A percentile compares a stretch with the other conserved stretches of the same genome.
Evolutionary conservation across 2,888 invertebrate species (phyloP).

Genomic region (Hydroisotoma schaefferi): DNA sequence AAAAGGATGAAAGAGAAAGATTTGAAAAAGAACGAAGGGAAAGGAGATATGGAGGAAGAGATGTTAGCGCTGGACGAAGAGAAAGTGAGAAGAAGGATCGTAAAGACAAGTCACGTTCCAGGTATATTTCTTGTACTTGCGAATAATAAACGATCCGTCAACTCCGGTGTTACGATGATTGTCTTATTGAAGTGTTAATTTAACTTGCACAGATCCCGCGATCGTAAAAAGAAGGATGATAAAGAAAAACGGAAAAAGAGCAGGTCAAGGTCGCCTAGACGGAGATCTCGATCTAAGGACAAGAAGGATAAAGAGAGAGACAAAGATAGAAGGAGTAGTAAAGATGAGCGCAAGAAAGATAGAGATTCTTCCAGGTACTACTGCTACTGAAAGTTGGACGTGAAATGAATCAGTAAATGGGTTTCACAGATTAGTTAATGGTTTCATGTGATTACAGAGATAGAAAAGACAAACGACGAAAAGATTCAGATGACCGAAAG

Average conservation of each 20-base stretch:
- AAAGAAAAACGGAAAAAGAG: conserved; percentile 16
- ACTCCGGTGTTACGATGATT: too few relatives aligned
- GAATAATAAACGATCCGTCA: too few relatives aligned
- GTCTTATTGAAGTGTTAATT: not conserved
- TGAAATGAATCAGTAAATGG: too few relatives aligned
- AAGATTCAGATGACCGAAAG: conserved; percentile 30
- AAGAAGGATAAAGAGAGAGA: conserved; percentile 18
- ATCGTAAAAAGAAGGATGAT: conserved; percentile 20
- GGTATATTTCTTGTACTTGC: conserved; percentile 13
- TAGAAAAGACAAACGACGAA: conserved; percentile 6
- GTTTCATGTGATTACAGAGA: conserved; percentile 8
- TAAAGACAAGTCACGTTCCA: conserved; percentile 18
- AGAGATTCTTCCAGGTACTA: conserved; percentile 8
- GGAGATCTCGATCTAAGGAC: conserved; percentile 14
- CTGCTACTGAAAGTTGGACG: too few relatives aligned
- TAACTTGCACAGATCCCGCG: conserved; percentile 10
- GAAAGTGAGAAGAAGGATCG: conserved; percentile 22
- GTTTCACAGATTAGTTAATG: not conserved
- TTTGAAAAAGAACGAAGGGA: conserved; percentile 40
- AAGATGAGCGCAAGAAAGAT: conserved; percentile 14
- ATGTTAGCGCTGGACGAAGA: conserved; percentile 22
- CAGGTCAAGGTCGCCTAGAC: conserved; percentile 4
- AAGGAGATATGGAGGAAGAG: conserved; percentile 26
- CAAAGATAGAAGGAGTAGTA: conserved; percentile 15
- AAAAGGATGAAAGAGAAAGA: conserved; percentile 41